Evolutionary conservation across 2,113 vertebrate species (phyloP), one percentile per base, ranked within the genome.

Genomic region (Psammodynastes pulverulentus): DNA sequence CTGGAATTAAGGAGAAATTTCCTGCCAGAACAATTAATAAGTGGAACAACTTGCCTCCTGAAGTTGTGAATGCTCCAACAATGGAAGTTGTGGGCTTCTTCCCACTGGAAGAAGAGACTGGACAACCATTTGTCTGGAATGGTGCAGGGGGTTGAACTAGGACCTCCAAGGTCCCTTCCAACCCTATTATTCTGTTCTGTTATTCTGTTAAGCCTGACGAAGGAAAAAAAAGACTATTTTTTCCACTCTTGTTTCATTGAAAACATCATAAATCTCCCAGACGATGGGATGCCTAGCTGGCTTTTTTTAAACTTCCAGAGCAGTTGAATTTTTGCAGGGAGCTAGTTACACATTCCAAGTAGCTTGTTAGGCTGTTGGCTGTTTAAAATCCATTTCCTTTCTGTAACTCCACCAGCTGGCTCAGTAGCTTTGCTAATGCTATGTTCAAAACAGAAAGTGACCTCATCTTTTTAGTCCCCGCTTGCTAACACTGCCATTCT

Each of bases 251-350:
- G 89, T n/a, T 79, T 92, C 39, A 26, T 84, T 90, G 94, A 93
- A 95, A 94, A 3, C 19, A 45, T 1, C 29, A 79, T 58, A 52
- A 85, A 87, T 89, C 52, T 90, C 91, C 12, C 88, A 67, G 29
- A n/a, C 79, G 1, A 86, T 53, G 87, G 58, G 39, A 67, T 53
- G 92, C 92, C 93, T 90, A 95, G 62, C 52, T 93, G 21, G 51
- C 49, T 87, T 91, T 56, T 29, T 58, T 26, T 9, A 58, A 84
- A 91, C 94, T 34, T 56, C 86, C 89, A 29, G 34, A 52, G 43
- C 56, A 86, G 1, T 34, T 84, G 67, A 52, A 19, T 79, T 46
- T 93, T 48, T 79, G 58, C 9, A 34, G 87, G 89, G 54, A 29
- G 9, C 39, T 21, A 12, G 8, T 88, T 86, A 54, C 29, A 56